Conservation (phyloP, 2,797 vertebrate species). For the Setipinna tenuifilis region DNA sequence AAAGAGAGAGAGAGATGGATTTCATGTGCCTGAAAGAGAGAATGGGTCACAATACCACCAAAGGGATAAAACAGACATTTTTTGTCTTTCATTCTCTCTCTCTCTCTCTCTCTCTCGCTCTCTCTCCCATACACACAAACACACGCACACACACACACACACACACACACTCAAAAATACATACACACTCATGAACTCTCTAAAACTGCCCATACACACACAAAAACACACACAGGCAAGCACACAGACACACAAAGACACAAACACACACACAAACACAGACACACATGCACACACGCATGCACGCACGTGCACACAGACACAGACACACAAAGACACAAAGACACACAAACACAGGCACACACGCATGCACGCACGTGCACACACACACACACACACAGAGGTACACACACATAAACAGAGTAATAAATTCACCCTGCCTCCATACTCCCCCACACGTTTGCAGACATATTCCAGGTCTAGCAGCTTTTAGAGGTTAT, state of each 20-base stretch:
- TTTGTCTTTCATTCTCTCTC: background rate
- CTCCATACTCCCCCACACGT: no score
- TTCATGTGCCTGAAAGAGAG: background rate
- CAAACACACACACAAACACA: no score
- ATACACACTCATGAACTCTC: background rate
- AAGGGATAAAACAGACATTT: background rate
- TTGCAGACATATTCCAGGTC: background rate
- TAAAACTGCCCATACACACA: background rate
- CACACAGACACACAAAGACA: no score
- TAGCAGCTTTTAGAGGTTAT: background rate
- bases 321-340: no score
- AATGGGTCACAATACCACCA: background rate
- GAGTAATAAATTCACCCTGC: no score
- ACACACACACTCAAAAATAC: background rate
- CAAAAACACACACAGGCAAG: background rate
- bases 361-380: no score
- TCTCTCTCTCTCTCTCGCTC: background rate
- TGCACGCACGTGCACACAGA: no score
- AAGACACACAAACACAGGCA: no score
- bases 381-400: no score
- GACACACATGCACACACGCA: no score
- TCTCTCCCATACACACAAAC: background rate
- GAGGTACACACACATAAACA: no score
- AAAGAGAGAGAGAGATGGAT: conserved; percentile 12
- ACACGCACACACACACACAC: background rate